A percentile compares a stretch with the other conserved stretches of the same genome.
phyloP scores from a whole-genome alignment of 2,113 vertebrate species.

The Pomatorhinus ruficollis region DNA sequence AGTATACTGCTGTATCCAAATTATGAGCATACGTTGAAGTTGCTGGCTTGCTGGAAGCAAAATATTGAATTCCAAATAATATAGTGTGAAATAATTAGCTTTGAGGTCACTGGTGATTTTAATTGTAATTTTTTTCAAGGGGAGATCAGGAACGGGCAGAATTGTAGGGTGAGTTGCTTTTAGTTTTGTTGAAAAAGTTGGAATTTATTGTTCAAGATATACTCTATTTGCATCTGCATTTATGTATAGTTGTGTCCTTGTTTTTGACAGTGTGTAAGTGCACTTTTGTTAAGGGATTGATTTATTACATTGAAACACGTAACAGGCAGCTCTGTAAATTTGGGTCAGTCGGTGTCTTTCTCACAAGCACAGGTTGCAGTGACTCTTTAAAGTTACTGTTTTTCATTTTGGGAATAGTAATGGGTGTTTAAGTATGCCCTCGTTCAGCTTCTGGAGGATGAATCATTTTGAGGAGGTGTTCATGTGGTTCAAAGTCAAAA shows the following conservation, averaged over 20 bases:
- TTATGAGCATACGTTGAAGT: rapidly evolving
- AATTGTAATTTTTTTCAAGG: background rate
- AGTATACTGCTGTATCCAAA: background rate
- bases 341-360: background rate
- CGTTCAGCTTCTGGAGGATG: background rate
- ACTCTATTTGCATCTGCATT: background rate
- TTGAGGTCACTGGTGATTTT: background rate
- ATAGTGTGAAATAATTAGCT: background rate
- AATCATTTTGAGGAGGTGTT: slow-evolving; percentile 49
- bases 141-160: background rate
- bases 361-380: background rate
- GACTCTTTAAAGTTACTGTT: background rate
- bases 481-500: slow-evolving; percentile 11
- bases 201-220: background rate
- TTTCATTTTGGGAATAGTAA: background rate
- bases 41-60: background rate
- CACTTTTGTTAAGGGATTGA: background rate
- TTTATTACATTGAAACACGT: background rate
- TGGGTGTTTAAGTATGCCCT: background rate
- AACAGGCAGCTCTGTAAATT: background rate
- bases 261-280: background rate
- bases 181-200: background rate
- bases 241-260: background rate
- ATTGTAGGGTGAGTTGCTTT: background rate
- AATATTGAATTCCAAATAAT: background rate